phyloP scores from a whole-genome alignment of 1,140 invertebrate genomes.

The Meteorus sp. region DNA sequence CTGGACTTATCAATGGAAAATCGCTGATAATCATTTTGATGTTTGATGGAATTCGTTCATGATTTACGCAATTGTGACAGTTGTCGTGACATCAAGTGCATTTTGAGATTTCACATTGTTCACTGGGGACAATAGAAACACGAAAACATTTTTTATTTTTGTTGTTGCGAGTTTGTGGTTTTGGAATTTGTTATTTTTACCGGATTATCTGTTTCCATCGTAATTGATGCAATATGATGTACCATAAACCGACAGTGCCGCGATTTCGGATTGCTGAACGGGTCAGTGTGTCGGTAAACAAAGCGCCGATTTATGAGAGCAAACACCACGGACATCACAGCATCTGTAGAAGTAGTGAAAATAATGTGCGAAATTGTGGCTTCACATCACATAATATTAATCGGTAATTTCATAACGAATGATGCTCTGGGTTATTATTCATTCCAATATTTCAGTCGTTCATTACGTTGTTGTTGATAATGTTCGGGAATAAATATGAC shows the following conservation, averaged over 20 bases:
- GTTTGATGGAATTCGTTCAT: too few species aligned
- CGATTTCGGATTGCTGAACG: slow-evolving; percentile 56
- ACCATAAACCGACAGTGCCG: slow-evolving; percentile 56
- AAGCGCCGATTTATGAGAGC: slow-evolving; percentile 44
- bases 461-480: too few species aligned
- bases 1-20: too few species aligned
- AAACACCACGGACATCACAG: slow-evolving; percentile 47
- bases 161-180: too few species aligned
- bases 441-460: background rate
- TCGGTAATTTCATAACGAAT: slow-evolving; percentile 41
- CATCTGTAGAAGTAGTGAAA: too few species aligned
- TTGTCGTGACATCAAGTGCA: too few species aligned
- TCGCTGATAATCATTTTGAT: background rate
- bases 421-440: background rate
- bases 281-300: slow-evolving; percentile 51
- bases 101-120: too few species aligned
- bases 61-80: too few species aligned
- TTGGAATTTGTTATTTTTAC: background rate
- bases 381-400: slow-evolving; percentile 47
- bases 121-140: too few species aligned
- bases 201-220: background rate
- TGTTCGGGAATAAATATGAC: too few species aligned
- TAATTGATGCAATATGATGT: slow-evolving; percentile 55
- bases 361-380: slow-evolving; percentile 40
- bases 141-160: too few species aligned